Base-by-base conservation (phyloP, 2,797 vertebrate species). In the Hylomyscus alleni region DNA sequence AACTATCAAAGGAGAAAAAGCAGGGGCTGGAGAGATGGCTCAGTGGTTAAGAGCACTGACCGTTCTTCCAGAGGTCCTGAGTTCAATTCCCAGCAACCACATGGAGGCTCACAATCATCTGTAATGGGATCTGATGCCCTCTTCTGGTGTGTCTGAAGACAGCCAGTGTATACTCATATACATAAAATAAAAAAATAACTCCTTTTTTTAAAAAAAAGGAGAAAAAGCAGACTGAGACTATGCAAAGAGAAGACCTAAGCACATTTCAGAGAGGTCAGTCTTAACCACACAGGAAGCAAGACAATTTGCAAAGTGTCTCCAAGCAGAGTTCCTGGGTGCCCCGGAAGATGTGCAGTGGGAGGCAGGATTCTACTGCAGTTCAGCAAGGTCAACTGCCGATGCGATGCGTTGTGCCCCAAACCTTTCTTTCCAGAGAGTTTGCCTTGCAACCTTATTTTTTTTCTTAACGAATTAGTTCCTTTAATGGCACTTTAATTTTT, bases 401-500 rank as follows among this genome's bases (percentile, higher is more conserved):
- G 52, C 85, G 54, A 22, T 1, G 52, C 37, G 24, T 4, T 58
- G 31, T 95, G 67, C 5, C n/a, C 34, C 26, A 60, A 40, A 78
- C 54, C 26, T 82, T 85, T 80, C 58, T 9, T 78, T 93, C 76
- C 60, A 80, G 22, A 40, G 13, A 60, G 77, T 89, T 77, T 93
- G 24, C 20, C 34, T 56, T 31, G 40, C 17, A 17, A 17, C 19
- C 50, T 37, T n/a, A n/a, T 37, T 19, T 24, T 54, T 52, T 86
- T 54, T 26, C 65, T 86, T 87, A 37, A 26, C 26, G 65, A 86
- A 17, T 69, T 9, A 15, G 47, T 65, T 86, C 47, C 22, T 54
- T 87, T 87, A 26, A 72, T 15, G 17, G 22, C 34, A 37, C 29
- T 87, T 93, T 78, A 90, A 13, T 76, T n/a, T 95, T 86, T 88